Conservation (phyloP, 2,797 vertebrate genomes). For the Cynopterus sphinx region DNA sequence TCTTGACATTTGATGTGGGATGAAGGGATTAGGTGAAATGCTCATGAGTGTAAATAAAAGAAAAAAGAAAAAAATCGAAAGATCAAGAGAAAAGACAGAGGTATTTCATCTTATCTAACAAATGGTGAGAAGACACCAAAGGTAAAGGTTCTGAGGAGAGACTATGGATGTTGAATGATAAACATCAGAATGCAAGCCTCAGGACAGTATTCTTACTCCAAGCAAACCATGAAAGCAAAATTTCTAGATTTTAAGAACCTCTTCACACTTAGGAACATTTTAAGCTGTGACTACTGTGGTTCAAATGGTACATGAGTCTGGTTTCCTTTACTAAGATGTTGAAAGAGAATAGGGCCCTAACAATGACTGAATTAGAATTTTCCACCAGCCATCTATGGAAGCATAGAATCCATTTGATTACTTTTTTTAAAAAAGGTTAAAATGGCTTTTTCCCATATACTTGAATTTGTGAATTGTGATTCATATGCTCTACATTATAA, state of each 20-base stretch:
- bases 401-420: neutral
- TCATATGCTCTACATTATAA: neutral
- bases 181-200: neutral
- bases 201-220: neutral
- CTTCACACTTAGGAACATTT: neutral
- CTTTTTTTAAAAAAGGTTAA: neutral
- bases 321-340: neutral
- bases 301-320: neutral
- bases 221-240: neutral
- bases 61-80: neutral
- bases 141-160: neutral
- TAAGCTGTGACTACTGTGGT: neutral
- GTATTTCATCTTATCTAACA: neutral
- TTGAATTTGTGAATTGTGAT: neutral
- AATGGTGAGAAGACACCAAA: neutral
- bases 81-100: neutral
- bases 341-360: neutral
- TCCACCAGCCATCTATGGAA: neutral
- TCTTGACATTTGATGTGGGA: neutral
- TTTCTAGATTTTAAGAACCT: neutral
- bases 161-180: neutral
- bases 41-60: neutral
- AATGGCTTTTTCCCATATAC: neutral
- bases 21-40: neutral
- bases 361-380: neutral